Conservation (phyloP, 2,888 invertebrate species). For the Eristalinus sepulchralis region DNA sequence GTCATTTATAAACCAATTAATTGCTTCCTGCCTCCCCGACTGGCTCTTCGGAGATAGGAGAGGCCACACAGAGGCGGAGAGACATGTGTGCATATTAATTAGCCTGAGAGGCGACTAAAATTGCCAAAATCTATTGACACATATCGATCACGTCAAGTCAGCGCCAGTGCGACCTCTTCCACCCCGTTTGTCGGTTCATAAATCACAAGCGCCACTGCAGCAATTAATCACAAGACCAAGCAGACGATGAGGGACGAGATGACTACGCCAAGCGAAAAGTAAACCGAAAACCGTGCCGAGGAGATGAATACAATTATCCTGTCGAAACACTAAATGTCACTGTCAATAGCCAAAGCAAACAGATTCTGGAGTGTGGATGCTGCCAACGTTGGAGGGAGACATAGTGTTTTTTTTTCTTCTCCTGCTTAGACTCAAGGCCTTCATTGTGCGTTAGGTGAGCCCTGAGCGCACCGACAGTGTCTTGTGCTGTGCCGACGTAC, state of each 20-base stretch:
- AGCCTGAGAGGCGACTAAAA: not conserved
- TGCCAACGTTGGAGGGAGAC: not conserved
- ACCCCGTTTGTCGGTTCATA: not conserved
- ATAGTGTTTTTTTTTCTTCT: not conserved
- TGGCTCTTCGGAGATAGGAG: not conserved
- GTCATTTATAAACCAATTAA: constrained; percentile 4
- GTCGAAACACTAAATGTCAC: constrained; percentile 9
- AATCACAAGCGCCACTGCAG: constrained; percentile 7
- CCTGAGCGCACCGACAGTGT: not conserved
- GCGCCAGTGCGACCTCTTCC: not conserved
- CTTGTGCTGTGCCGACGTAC: not conserved
- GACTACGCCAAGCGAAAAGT: not conserved
- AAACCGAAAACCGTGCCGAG: not conserved
- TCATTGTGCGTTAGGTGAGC: not conserved
- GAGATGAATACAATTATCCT: constrained; percentile 44
- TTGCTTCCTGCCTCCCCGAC: not conserved
- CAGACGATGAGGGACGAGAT: not conserved
- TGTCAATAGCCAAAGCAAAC: constrained; percentile 38
- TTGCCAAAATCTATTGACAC: constrained; percentile 15
- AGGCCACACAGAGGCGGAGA: not conserved
- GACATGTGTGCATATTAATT: not conserved
- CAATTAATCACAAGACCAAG: constrained; percentile 9
- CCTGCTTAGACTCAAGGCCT: not conserved
- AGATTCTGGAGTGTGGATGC: constrained; percentile 18
- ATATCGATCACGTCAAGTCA: constrained; percentile 3